Evolutionary conservation across 2,113 vertebrate genomes (phyloP).

Genomic region (Typhlomys cinereus): DNA sequence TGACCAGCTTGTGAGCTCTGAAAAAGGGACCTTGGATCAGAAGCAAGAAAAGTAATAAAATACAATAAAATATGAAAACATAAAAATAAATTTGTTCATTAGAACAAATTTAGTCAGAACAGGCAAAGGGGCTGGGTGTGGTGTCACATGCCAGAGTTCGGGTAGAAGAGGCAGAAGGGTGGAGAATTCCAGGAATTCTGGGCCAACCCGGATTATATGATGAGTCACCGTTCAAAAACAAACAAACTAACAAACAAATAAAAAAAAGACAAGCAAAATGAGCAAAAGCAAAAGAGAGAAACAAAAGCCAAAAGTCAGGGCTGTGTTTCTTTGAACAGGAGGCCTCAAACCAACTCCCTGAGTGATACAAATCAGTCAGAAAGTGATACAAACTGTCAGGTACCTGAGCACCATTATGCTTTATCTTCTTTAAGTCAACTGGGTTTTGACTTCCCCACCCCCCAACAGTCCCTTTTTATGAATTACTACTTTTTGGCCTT

Average conservation of each 20-base stretch:
- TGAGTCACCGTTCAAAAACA: background rate
- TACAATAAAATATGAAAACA: too few relatives aligned
- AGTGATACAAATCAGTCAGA: background rate
- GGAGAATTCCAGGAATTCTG: background rate
- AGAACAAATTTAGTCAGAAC: conserved; percentile 5
- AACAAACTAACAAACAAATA: background rate
- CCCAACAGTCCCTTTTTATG: background rate
- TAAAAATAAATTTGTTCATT: too few relatives aligned
- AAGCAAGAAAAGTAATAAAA: conserved; percentile 68
- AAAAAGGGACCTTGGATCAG: conserved; percentile 72
- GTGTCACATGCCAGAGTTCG: background rate
- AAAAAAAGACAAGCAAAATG: background rate
- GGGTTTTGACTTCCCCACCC: background rate
- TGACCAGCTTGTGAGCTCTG: conserved; percentile 54
- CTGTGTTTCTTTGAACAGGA: background rate
- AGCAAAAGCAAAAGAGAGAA: too few relatives aligned
- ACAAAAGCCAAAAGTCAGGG: too few relatives aligned
- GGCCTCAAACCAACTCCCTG: background rate
- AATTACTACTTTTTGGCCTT: conserved; percentile 28
- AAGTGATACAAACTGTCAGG: background rate
- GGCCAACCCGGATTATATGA: background rate
- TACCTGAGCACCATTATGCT: background rate
- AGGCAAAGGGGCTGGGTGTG: too few relatives aligned
- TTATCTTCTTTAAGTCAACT: background rate
- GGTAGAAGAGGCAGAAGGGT: background rate